Evolutionary conservation across 2,113 vertebrate species (phyloP).

Genomic region (Gallinago media): DNA sequence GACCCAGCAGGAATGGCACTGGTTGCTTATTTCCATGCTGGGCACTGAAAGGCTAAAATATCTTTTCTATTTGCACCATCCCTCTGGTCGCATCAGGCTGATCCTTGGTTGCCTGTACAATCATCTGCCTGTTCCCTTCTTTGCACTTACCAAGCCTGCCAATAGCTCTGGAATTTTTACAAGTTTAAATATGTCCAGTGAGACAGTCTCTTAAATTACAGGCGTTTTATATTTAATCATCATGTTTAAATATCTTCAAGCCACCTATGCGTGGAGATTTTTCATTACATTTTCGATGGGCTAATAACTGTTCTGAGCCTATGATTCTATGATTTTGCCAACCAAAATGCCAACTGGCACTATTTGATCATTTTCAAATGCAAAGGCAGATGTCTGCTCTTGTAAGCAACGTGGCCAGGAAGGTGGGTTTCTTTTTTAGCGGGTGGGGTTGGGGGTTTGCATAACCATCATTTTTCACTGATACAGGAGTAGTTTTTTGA

Average conservation of each 20-base stretch:
- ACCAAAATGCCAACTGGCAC: slow-evolving; percentile 20
- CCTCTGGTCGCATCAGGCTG: too few relatives aligned
- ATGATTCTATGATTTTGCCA: not conserved
- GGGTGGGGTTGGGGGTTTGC: not conserved
- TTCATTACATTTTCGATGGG: slow-evolving; percentile 1
- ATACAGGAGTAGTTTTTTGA: not conserved
- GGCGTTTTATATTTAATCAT: not conserved
- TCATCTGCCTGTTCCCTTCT: not conserved
- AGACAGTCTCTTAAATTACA: not conserved
- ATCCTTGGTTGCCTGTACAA: not conserved
- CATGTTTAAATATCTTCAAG: slow-evolving; percentile 10
- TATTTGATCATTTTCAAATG: not conserved
- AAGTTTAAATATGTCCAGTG: not conserved
- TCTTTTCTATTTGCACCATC: not conserved
- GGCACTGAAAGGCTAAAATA: not conserved
- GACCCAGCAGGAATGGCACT: accelerated
- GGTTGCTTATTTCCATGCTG: not conserved
- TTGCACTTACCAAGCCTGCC: not conserved
- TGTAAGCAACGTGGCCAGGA: not conserved
- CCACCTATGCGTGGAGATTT: not conserved
- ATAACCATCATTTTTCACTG: not conserved
- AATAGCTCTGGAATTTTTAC: not conserved
- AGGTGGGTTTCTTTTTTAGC: not conserved
- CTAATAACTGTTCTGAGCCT: not conserved
- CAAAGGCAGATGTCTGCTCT: slow-evolving; percentile 38